Evolutionary conservation across 2,888 invertebrate genomes (phyloP).

Genomic region (Heteromyza rotundicornis): DNA sequence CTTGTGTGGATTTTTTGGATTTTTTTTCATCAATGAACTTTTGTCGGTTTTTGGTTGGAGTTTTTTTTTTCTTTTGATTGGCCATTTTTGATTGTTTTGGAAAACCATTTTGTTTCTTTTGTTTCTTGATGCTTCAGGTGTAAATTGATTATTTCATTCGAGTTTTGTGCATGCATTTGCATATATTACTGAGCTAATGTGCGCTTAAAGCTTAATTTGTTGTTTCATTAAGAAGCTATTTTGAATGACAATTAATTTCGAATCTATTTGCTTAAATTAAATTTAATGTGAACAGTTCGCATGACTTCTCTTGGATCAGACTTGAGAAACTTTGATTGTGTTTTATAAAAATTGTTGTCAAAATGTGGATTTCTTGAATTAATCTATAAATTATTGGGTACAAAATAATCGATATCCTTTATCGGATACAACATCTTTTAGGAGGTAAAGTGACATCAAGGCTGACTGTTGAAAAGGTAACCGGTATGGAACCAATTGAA

Average conservation of each 20-base stretch:
- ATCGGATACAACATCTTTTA: too few species aligned
- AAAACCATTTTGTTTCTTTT: not conserved
- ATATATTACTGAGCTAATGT: conserved; percentile 11
- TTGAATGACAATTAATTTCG: not conserved
- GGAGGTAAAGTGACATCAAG: too few species aligned
- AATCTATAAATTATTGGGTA: too few species aligned
- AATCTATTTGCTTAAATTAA: not conserved
- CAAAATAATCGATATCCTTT: too few species aligned
- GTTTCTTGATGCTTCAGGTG: conserved; percentile 1
- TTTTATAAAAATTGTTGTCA: too few species aligned
- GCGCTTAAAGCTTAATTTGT: conserved; percentile 12
- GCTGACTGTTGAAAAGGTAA: too few species aligned
- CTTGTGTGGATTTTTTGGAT: not conserved
- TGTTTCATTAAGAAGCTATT: conserved; percentile 10
- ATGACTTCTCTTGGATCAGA: too few species aligned
- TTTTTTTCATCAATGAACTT: conserved; percentile 6
- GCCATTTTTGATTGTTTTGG: not conserved
- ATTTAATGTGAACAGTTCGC: too few species aligned
- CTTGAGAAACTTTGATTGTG: too few species aligned
- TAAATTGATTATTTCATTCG: conserved; percentile 6
- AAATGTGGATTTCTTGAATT: too few species aligned
- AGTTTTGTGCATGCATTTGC: conserved; percentile 1
- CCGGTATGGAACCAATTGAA: too few species aligned
- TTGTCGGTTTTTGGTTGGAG: not conserved
- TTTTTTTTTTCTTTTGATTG: not conserved